Evolutionary conservation across 2,113 vertebrate genomes (phyloP), one percentile per base, ranked within the genome.

Genomic region (Maccullochella peelii): DNA sequence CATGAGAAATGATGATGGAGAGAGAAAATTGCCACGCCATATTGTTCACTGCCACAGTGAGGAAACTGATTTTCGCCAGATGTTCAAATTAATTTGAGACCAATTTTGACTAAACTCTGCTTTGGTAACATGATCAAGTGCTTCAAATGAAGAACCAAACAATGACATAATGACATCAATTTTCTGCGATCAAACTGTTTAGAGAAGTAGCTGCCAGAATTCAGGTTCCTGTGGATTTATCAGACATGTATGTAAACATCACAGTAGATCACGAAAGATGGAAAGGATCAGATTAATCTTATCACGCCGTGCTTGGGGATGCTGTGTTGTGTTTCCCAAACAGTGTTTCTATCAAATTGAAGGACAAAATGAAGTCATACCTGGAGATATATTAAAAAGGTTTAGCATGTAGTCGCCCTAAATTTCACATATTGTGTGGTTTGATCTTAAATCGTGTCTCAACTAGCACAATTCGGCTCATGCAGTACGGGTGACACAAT

Each of bases 51-150:
- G 57, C 62, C 73, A 70, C 63, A 30, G 21, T 4, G 66, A 82
- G 57, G 10, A 80, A 65, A 79, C 18, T 1, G 21, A 38, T 82
- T 86, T 86, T 61, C 4, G 1, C 72, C 86, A 92, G 88, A 89
- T 89, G 86, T 76, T 87, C 77, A 66, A 67, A 87, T 89, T 83
- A 84, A 86, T 80, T 84, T 70, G 71, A 76, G 30, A 23, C 77
- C 61, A 80, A 40, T 86, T 85, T 63, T 69, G 80, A 87, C 66
- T 65, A 11, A 87, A 62, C 33, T 74, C 73, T 57, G 67, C 75
- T 74, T 68, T 44, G 30, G 55, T 77, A 78, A 84, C 30, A 49
- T 6, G 36, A 90, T 84, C 65, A 86, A 87, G 50, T 75, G 78
- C 49, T 73, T 73, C 12, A 54, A 25, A 85, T 77, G 76, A 67